Conservation (phyloP, 23 tunicate species). For the Botrylloides violaceus region DNA sequence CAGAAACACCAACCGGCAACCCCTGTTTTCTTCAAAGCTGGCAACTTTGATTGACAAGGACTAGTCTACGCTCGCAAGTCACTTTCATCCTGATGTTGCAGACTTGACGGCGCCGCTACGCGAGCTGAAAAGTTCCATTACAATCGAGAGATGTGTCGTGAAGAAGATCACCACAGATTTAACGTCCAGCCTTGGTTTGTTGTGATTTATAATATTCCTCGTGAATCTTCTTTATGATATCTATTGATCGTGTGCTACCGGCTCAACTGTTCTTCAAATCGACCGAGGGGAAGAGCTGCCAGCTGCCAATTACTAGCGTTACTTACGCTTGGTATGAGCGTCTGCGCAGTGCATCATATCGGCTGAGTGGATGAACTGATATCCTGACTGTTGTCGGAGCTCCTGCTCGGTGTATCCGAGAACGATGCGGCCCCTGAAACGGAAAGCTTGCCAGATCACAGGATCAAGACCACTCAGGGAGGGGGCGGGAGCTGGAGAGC, state of each 20-base stretch:
- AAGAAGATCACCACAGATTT: neutral
- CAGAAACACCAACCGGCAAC: too few species aligned
- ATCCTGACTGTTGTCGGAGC: conserved; percentile 79
- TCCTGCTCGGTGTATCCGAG: conserved; percentile 85
- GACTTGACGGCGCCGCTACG: too few species aligned
- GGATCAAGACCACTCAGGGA: neutral
- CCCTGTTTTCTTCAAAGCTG: too few species aligned
- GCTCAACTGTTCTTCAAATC: neutral
- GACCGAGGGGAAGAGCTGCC: neutral
- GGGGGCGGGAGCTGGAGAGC: too few species aligned
- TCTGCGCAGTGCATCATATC: conserved; percentile 99
- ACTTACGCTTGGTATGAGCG: conserved; percentile 91
- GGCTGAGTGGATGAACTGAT: conserved; percentile 93
- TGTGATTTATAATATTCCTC: too few species aligned
- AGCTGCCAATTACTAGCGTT: neutral
- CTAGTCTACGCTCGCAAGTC: too few species aligned
- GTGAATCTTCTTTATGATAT: too few species aligned
- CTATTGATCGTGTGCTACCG: neutral
- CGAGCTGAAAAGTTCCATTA: too few species aligned
- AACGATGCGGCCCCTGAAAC: conserved; percentile 73
- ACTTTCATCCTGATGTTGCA: too few species aligned
- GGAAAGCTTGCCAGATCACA: neutral
- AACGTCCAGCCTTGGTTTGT: neutral
- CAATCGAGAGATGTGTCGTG: neutral
- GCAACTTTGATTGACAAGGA: too few species aligned